phyloP scores from a whole-genome alignment of 2,888 invertebrate species.

The Tholera decimalis region DNA sequence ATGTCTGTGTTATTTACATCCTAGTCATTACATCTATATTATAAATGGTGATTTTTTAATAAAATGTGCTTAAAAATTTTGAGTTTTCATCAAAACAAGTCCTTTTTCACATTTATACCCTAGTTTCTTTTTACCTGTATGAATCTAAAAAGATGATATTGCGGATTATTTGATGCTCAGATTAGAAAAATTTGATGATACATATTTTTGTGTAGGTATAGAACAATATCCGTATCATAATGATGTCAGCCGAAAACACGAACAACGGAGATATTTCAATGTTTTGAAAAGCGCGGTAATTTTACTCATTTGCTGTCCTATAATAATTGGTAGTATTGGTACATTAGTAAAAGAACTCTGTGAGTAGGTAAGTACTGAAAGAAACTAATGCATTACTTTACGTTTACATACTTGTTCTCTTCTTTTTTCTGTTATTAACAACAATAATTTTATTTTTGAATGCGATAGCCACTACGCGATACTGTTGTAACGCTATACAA shows the following conservation, averaged over 20 bases:
- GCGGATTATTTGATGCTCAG: no score
- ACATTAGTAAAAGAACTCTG: no score
- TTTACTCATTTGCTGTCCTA: background rate
- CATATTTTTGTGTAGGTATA: no score
- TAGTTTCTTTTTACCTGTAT: no score
- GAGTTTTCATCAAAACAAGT: background rate
- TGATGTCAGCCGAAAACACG: no score
- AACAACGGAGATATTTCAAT: background rate
- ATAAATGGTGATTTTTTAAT: background rate
- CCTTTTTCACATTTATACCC: no score
- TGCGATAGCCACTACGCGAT: background rate
- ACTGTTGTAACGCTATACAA: background rate
- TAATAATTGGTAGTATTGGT: no score
- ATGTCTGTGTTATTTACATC: background rate
- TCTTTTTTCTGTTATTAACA: background rate
- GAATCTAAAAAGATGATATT: no score
- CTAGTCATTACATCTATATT: conserved; percentile 6
- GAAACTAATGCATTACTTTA: background rate
- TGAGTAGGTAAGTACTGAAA: background rate
- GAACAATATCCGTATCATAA: no score
- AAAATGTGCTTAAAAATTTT: background rate
- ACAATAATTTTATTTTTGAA: background rate
- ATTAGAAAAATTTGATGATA: no score
- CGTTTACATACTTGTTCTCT: background rate
- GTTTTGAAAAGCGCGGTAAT: background rate